Conservation (phyloP, 2,113 vertebrate genomes). For the Panurus biarmicus region DNA sequence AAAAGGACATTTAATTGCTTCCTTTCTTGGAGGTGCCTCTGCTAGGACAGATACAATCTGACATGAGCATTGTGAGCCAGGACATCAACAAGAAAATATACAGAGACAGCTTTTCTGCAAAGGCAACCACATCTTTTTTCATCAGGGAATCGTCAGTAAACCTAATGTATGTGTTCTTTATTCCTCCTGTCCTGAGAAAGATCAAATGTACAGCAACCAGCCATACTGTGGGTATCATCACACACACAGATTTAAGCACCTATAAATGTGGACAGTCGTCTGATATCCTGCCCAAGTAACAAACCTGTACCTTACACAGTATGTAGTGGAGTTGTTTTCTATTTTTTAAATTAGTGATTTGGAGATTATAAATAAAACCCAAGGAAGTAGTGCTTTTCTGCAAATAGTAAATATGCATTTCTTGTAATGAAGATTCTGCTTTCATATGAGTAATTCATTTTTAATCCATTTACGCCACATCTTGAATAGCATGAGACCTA, state of each 20-base stretch:
- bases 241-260: not conserved
- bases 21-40: slow-evolving; percentile 30
- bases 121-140: not conserved
- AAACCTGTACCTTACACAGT: not conserved
- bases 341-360: not conserved
- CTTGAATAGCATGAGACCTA: not conserved
- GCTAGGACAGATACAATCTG: slow-evolving; percentile 21
- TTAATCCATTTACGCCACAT: not conserved
- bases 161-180: not conserved
- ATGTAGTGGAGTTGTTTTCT: not conserved
- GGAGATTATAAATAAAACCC: not conserved
- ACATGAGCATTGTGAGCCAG: slow-evolving; percentile 50
- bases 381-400: not conserved
- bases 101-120: slow-evolving; percentile 47
- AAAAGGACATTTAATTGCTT: slow-evolving; percentile 31
- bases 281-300: not conserved
- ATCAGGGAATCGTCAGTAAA: not conserved
- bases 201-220: not conserved
- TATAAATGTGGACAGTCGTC: not conserved
- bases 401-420: not conserved
- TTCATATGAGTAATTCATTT: not conserved
- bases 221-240: not conserved
- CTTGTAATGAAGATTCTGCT: not conserved
- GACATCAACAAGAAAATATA: slow-evolving; percentile 50
- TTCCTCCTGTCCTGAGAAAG: not conserved